phyloP scores from a whole-genome alignment of 2,888 invertebrate genomes.

The Hypomecis atomaria region DNA sequence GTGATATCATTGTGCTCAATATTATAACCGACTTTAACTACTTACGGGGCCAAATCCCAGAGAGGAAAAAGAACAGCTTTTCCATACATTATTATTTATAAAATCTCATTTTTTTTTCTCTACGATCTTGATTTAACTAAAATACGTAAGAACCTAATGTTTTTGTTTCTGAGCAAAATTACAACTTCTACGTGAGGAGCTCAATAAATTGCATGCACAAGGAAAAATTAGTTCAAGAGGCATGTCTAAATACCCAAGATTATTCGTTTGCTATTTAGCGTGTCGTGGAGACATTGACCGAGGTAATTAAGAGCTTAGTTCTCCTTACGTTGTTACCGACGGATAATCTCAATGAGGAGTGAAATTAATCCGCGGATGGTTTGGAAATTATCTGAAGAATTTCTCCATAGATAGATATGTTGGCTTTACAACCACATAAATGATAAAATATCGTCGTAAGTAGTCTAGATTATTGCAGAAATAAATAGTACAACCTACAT shows the following conservation, averaged over 20 bases:
- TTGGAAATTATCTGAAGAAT: conserved; percentile 52
- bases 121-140: background rate
- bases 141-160: background rate
- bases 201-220: conserved; percentile 14
- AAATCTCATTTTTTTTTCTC: background rate
- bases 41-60: no score
- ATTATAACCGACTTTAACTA: no score
- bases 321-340: conserved; percentile 46
- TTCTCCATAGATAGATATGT: conserved; percentile 34
- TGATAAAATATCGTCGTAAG: background rate
- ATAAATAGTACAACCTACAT: no score
- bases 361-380: conserved; percentile 63
- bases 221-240: conserved; percentile 11
- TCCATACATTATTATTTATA: background rate
- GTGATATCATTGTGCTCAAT: no score
- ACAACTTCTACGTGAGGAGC: conserved; percentile 13
- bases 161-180: conserved; percentile 6
- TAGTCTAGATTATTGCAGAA: no score
- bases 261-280: conserved; percentile 24
- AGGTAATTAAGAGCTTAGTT: conserved; percentile 66
- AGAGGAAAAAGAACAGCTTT: no score
- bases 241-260: conserved; percentile 13
- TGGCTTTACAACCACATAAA: background rate
- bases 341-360: conserved; percentile 60
- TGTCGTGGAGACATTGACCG: conserved; percentile 47